These are phyloP conservation scores for Sycophaga agraensis DNA, from an alignment of 1,140 invertebrate species.

Conservation along the genomic window DNA sequence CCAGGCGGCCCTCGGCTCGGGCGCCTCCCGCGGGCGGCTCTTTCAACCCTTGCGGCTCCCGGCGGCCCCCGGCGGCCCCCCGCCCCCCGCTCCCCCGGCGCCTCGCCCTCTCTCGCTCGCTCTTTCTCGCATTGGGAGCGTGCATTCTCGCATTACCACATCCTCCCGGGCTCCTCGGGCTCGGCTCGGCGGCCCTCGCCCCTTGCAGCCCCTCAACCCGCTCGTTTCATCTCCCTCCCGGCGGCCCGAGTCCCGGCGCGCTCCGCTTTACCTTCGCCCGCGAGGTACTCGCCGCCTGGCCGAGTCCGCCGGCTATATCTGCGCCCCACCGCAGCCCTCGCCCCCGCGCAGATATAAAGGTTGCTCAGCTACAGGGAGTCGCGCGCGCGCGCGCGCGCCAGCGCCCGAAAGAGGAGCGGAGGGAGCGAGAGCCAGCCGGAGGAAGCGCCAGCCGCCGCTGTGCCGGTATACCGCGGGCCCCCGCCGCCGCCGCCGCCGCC, in stretches of 20 bases:
- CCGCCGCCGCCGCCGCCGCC: too few relatives aligned
- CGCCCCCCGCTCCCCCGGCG: slow-evolving; percentile 15
- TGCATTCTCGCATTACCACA: slow-evolving; percentile 32
- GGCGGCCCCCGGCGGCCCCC: background rate
- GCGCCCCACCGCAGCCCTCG: too few relatives aligned
- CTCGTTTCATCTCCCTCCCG: background rate
- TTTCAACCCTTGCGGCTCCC: background rate
- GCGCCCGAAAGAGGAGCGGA: slow-evolving; percentile 12
- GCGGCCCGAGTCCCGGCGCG: background rate
- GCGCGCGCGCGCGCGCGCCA: slow-evolving; percentile 13
- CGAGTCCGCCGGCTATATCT: background rate
- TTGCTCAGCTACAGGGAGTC: slow-evolving; percentile 38
- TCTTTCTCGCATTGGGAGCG: slow-evolving; percentile 17
- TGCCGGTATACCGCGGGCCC: slow-evolving; percentile 57
- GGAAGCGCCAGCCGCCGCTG: slow-evolving; percentile 31
- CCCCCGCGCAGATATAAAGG: slow-evolving; percentile 56
- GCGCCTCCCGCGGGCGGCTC: slow-evolving; percentile 17
- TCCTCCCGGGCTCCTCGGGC: slow-evolving; percentile 22
- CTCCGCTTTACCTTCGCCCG: background rate
- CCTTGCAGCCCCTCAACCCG: slow-evolving; percentile 11
- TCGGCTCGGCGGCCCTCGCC: slow-evolving; percentile 28
- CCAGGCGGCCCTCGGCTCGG: background rate
- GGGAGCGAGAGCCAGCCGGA: background rate
- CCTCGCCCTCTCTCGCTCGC: slow-evolving; percentile 18
- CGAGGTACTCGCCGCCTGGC: slow-evolving; percentile 19